phyloP scores from a whole-genome alignment of 1,140 invertebrate genomes.

The Penaeus indicus region DNA sequence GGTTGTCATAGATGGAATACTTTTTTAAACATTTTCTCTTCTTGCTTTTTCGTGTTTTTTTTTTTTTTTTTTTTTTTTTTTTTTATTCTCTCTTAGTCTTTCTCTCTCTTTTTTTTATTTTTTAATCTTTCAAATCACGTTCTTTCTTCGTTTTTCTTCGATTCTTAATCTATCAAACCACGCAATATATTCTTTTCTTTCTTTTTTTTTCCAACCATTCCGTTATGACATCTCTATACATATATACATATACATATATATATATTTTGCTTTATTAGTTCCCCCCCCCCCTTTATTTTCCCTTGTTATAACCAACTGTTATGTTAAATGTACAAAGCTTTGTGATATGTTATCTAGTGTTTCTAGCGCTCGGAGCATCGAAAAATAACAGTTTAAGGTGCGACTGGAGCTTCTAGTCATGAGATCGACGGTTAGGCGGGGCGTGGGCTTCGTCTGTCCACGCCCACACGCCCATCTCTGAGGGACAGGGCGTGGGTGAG shows the following conservation, averaged over 20 bases:
- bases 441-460: not conserved
- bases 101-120: no score
- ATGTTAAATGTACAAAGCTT: conserved; percentile 53
- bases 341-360: conserved; percentile 57
- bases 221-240: conserved; percentile 11
- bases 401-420: conserved; percentile 55
- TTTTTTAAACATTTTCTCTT: no score
- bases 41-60: no score
- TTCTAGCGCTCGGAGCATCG: conserved; percentile 33
- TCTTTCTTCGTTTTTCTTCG: conserved; percentile 17
- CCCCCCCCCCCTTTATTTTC: not conserved
- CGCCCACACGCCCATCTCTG: not conserved
- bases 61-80: no score
- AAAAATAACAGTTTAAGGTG: conserved; percentile 12
- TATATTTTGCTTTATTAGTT: no score
- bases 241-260: not conserved
- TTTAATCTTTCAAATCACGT: not conserved
- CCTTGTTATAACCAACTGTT: conserved; percentile 13
- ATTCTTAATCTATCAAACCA: not conserved
- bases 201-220: conserved; percentile 4
- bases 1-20: no score
- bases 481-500: conserved; percentile 13
- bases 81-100: no score
- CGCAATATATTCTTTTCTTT: conserved; percentile 15
- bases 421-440: conserved; percentile 16